These are phyloP conservation scores for Trichosurus vulpecula DNA, from an alignment of 2,797 vertebrate species.

Conservation along the genomic window DNA sequence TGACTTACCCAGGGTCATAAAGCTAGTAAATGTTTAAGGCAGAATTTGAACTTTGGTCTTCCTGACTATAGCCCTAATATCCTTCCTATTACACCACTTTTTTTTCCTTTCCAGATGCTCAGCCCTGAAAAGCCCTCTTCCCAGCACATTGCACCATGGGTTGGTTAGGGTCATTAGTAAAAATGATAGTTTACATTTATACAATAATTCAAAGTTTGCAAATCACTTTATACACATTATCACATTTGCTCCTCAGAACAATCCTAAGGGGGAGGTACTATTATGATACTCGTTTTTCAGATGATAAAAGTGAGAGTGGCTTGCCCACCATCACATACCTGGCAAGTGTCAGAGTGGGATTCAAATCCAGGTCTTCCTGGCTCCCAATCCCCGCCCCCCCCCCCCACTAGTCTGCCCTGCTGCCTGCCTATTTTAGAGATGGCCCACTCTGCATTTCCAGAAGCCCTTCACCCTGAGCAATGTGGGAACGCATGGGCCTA, in stretches of 20 bases:
- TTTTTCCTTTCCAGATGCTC: not conserved
- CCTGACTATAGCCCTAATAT: not conserved
- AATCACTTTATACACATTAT: not conserved
- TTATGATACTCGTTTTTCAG: not conserved
- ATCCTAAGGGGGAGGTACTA: not conserved
- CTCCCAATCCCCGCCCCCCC: not conserved
- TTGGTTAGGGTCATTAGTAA: not conserved
- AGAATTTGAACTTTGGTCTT: not conserved
- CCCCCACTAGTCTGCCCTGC: not conserved
- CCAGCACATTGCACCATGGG: not conserved
- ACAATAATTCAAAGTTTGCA: not conserved
- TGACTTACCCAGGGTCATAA: not conserved
- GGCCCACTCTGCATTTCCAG: not conserved
- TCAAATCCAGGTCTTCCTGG: not conserved
- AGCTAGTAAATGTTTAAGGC: not conserved
- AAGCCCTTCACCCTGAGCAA: not conserved
- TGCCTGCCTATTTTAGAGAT: not conserved
- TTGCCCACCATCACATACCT: not conserved
- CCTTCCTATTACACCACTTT: not conserved
- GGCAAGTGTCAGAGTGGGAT: not conserved
- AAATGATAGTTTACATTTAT: not conserved
- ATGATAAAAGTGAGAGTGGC: not conserved
- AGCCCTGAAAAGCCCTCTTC: not conserved
- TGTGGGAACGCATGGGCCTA: not conserved
- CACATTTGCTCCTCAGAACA: not conserved